Conservation (phyloP, 2,113 vertebrate species). For the Syrrhaptes paradoxus region DNA sequence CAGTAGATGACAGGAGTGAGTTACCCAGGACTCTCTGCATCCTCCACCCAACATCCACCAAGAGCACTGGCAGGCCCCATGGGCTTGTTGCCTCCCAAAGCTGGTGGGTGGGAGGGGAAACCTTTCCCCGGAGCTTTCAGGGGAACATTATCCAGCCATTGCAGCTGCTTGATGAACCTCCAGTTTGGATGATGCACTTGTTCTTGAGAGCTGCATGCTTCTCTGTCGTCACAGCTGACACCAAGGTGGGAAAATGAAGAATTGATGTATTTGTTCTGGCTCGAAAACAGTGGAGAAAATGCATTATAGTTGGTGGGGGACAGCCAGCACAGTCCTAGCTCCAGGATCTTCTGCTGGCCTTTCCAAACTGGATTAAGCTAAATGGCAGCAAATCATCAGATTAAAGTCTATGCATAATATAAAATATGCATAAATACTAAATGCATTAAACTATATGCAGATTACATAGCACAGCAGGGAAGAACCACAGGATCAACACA, state of each 20-base stretch:
- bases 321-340: background rate
- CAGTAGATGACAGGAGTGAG: background rate
- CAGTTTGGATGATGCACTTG: background rate
- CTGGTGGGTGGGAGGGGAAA: background rate
- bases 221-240: background rate
- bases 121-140: background rate
- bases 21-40: background rate
- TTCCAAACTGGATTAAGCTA: background rate
- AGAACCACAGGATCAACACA: background rate
- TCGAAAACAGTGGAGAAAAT: background rate
- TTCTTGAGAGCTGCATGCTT: background rate
- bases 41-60: background rate
- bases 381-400: background rate
- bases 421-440: background rate
- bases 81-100: background rate
- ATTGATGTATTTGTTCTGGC: background rate
- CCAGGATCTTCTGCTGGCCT: background rate
- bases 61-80: background rate
- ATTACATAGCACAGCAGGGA: background rate
- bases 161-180: background rate
- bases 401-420: background rate
- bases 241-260: background rate
- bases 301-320: background rate
- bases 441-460: background rate
- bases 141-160: background rate